Conservation (phyloP, 1,140 invertebrate genomes). For the Papilio helenus region DNA sequence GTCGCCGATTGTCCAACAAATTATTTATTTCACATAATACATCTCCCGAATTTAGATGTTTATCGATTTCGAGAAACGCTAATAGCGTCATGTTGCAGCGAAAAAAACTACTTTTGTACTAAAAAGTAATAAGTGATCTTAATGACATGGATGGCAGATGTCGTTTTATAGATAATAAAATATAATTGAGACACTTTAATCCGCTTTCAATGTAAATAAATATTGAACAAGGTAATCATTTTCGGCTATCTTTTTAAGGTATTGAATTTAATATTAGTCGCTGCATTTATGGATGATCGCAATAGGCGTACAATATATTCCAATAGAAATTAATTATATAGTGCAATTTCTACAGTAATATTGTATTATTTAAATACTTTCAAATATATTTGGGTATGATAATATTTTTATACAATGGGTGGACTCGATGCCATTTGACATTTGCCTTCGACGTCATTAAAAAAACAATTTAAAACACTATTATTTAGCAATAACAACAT, state of each 20-base stretch:
- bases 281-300: too few species aligned
- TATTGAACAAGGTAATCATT: background rate
- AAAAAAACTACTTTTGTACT: conserved; percentile 4
- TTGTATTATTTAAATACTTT: too few species aligned
- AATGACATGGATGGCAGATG: conserved; percentile 4
- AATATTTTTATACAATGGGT: background rate
- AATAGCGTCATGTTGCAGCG: conserved; percentile 62
- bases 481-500: background rate
- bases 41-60: conserved; percentile 71
- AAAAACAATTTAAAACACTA: conserved; percentile 1
- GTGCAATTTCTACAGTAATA: too few species aligned
- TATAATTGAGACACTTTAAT: conserved; percentile 28
- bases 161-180: conserved; percentile 28
- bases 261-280: too few species aligned
- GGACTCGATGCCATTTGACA: background rate
- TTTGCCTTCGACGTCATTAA: background rate
- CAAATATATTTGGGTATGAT: background rate
- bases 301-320: too few species aligned
- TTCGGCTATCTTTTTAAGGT: background rate
- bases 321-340: too few species aligned
- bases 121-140: conserved; percentile 6
- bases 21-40: conserved; percentile 73
- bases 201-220: conserved; percentile 10
- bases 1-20: conserved; percentile 57
- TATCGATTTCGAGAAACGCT: conserved; percentile 75